Percentiles rank a stretch among this genome's conserved stretches.
These are phyloP conservation scores for Omphaloscelis lunosa DNA, from an alignment of 2,888 invertebrate genomes.

Conservation along the genomic window DNA sequence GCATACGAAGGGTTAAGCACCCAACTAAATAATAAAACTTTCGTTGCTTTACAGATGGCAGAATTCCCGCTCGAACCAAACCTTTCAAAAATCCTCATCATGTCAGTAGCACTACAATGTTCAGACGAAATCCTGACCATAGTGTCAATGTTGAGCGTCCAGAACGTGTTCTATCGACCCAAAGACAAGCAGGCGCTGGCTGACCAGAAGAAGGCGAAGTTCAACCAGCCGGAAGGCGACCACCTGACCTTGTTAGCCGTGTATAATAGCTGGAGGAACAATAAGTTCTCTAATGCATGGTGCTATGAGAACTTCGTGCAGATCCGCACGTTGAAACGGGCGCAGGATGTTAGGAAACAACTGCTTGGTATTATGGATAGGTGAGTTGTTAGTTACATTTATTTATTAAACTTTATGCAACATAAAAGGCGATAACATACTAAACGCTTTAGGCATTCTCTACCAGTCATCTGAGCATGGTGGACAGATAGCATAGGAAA, in stretches of 20 bases:
- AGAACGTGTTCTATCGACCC: slow-evolving; percentile 98
- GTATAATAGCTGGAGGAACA: slow-evolving; percentile 99
- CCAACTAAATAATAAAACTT: neutral
- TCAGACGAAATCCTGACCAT: slow-evolving; percentile 99
- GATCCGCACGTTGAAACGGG: slow-evolving; percentile 98
- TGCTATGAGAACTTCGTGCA: slow-evolving; percentile 99
- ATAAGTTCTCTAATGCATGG: slow-evolving; percentile 99
- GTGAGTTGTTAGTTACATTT: slow-evolving; percentile 78
- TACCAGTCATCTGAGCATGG: neutral
- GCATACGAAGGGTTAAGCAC: neutral
- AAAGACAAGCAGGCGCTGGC: slow-evolving; percentile 99
- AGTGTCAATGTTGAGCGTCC: slow-evolving; percentile 99
- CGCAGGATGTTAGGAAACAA: slow-evolving; percentile 99
- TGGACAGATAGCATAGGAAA: neutral
- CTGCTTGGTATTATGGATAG: slow-evolving; percentile 99
- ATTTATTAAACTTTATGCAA: neutral
- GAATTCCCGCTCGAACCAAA: slow-evolving; percentile 99
- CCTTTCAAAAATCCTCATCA: slow-evolving; percentile 99
- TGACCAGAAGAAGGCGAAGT: slow-evolving; percentile 99
- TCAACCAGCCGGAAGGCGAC: slow-evolving; percentile 99
- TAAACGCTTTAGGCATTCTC: neutral
- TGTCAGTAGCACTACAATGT: slow-evolving; percentile 99
- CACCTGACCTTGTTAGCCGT: slow-evolving; percentile 99
- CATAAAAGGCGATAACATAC: neutral
- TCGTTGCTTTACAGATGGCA: slow-evolving; percentile 94